Evolutionary conservation across 2,113 vertebrate species (phyloP).

Genomic region (Sinocyclocheilus grahami): DNA sequence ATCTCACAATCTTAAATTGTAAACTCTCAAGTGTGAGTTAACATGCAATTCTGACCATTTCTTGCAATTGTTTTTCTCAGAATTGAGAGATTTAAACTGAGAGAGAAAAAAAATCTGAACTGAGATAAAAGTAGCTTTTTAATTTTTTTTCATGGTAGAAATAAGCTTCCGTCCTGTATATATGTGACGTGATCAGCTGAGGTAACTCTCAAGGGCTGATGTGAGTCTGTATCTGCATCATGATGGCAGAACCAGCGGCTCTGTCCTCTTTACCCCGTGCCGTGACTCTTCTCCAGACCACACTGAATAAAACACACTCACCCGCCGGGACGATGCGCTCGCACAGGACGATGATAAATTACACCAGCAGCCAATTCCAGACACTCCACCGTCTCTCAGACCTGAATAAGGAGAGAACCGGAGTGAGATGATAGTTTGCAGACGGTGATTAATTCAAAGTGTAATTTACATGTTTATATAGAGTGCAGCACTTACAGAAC

Average conservation of each 20-base stretch:
- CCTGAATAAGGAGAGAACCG: background rate
- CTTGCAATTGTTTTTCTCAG: too few relatives aligned
- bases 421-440: constrained; percentile 1
- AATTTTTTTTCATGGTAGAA: too few relatives aligned
- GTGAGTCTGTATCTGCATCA: background rate
- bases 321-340: background rate
- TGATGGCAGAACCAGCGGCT: background rate
- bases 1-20: too few relatives aligned
- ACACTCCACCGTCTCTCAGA: background rate
- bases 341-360: background rate
- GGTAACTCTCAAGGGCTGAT: background rate
- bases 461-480: constrained; percentile 24
- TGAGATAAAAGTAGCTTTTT: too few relatives aligned
- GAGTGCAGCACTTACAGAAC: background rate
- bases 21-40: too few relatives aligned
- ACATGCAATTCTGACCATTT: too few relatives aligned
- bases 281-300: background rate
- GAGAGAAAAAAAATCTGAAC: too few relatives aligned
- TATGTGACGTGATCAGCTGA: too few relatives aligned
- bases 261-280: background rate
- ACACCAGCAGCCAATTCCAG: background rate
- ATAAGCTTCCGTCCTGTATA: too few relatives aligned
- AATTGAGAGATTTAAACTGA: too few relatives aligned
- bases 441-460: background rate
- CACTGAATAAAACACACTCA: background rate